Evolutionary conservation across 1,140 invertebrate species (phyloP).

Genomic region (Drosophila aff.): DNA sequence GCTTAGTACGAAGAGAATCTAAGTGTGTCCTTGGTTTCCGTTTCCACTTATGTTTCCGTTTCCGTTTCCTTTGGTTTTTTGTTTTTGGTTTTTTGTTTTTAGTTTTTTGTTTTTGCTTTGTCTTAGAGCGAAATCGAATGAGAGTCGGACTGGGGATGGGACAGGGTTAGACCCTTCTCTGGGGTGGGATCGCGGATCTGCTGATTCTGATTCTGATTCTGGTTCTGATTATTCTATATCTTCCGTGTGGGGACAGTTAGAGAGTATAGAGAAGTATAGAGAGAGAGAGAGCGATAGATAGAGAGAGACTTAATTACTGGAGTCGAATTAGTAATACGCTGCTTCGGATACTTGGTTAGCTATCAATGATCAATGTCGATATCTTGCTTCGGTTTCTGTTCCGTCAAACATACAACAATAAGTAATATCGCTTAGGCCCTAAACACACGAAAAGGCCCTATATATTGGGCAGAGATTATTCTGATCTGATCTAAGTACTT

Average conservation of each 20-base stretch:
- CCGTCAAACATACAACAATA: slow-evolving; percentile 57
- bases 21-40: slow-evolving; percentile 19
- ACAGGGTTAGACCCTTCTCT: slow-evolving; percentile 52
- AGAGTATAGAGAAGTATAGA: slow-evolving; percentile 19
- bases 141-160: slow-evolving; percentile 19
- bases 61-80: slow-evolving; percentile 4
- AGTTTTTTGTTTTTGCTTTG: background rate
- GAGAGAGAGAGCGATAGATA: slow-evolving; percentile 22
- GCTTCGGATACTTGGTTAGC: slow-evolving; percentile 39
- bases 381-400: slow-evolving; percentile 22
- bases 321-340: slow-evolving; percentile 33
- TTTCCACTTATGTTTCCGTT: background rate
- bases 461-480: slow-evolving; percentile 48
- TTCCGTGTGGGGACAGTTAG: slow-evolving; percentile 10
- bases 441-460: slow-evolving; percentile 43
- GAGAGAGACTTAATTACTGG: slow-evolving; percentile 45
- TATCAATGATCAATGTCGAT: slow-evolving; percentile 25
- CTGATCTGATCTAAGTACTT: slow-evolving; percentile 34
- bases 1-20: slow-evolving; percentile 40
- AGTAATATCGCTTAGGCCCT: slow-evolving; percentile 44
- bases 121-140: slow-evolving; percentile 41
- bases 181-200: slow-evolving; percentile 51
- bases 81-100: background rate
- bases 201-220: slow-evolving; percentile 17
- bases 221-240: slow-evolving; percentile 2